A percentile compares a stretch with the other conserved stretches of the same genome.
Evolutionary conservation across 2,113 vertebrate species (phyloP).

Genomic region (Ptyas mucosa): DNA sequence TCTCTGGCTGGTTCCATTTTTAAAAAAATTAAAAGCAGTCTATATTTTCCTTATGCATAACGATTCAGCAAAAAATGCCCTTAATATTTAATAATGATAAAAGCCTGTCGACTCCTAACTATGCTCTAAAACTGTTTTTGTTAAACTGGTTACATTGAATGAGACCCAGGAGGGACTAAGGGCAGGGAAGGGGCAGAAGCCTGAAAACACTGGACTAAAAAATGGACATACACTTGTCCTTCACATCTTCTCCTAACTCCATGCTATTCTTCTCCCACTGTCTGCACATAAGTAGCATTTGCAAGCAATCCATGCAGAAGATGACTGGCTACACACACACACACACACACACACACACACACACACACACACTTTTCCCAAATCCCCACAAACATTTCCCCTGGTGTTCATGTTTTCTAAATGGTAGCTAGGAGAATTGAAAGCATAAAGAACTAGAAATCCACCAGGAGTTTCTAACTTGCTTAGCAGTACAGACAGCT

Average conservation of each 20-base stretch:
- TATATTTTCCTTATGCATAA: neutral
- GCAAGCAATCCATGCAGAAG: neutral
- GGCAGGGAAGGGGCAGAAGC: neutral
- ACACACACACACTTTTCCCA: neutral
- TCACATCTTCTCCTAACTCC: neutral
- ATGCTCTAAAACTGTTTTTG: neutral
- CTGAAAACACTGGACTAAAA: neutral
- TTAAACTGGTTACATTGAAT: neutral
- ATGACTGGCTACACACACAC: neutral
- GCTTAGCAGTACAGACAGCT: neutral
- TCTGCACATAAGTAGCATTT: neutral
- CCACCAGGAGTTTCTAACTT: neutral
- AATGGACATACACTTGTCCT: neutral
- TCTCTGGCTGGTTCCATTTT: neutral
- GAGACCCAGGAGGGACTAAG: neutral
- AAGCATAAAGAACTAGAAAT: neutral
- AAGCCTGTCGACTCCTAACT: neutral
- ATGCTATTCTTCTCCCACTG: neutral
- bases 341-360: neutral
- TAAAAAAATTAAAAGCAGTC: neutral
- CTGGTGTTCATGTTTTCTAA: neutral
- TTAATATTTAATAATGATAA: neutral
- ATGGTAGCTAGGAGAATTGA: neutral
- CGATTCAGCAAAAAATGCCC: neutral
- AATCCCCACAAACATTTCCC: neutral